Percentiles rank a stretch among this genome's conserved stretches.
Conservation (phyloP, 2,888 invertebrate genomes). For the Tromatobia lineatoria region DNA sequence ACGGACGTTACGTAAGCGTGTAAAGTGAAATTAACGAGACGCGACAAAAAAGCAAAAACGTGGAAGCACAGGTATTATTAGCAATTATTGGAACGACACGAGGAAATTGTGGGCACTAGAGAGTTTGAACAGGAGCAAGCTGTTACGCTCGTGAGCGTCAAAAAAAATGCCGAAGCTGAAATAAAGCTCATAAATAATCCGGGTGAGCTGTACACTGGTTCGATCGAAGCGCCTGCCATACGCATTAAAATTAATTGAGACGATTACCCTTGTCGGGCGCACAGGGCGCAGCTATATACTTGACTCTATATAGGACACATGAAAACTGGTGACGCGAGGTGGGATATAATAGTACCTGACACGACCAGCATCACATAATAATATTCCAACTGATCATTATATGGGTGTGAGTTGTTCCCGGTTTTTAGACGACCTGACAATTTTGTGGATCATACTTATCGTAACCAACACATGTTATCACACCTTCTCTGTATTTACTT, state of each 20-base stretch:
- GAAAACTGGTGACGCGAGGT: not conserved
- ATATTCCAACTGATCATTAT: not conserved
- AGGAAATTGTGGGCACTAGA: not conserved
- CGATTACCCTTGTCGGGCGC: conserved; percentile 27
- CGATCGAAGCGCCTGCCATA: conserved; percentile 8
- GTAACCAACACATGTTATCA: too few species aligned
- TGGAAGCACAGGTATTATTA: conserved; percentile 16
- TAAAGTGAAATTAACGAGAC: not conserved
- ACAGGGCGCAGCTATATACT: not conserved
- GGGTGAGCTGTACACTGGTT: not conserved
- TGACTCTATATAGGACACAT: not conserved
- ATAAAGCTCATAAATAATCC: conserved; percentile 9
- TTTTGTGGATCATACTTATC: not conserved
- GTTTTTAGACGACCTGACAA: not conserved
- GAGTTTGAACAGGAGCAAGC: not conserved
- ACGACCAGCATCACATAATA: conserved; percentile 1
- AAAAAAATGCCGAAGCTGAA: not conserved
- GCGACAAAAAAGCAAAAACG: not conserved
- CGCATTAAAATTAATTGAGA: conserved; percentile 27
- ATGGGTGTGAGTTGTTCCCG: not conserved
- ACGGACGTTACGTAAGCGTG: not conserved
- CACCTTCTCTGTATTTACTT: too few species aligned
- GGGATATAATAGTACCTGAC: conserved; percentile 7
- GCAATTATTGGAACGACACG: conserved; percentile 5
- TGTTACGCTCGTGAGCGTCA: conserved; percentile 9